Conservation (phyloP, 2,888 invertebrate genomes). For the Palloptera scutellata region DNA sequence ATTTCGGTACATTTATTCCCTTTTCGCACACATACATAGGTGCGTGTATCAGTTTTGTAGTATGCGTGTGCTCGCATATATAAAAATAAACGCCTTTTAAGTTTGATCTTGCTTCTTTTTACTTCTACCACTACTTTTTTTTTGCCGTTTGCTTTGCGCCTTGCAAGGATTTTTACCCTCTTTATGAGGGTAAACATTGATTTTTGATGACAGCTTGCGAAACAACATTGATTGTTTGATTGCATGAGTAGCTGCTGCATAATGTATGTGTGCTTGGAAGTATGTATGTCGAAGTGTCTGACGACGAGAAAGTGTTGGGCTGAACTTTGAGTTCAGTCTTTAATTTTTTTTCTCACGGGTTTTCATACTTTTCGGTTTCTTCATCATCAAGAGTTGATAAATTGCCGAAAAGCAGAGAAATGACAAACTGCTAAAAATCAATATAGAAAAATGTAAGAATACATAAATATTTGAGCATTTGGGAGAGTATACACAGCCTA, state of each 20-base stretch:
- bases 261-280: background rate
- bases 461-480: no score
- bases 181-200: background rate
- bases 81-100: conserved; percentile 9
- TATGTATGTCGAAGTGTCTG: background rate
- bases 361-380: background rate
- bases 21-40: no score
- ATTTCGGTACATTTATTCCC: no score
- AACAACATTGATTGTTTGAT: conserved; percentile 8
- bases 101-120: background rate
- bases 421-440: no score
- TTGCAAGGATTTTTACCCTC: background rate
- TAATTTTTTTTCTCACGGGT: background rate
- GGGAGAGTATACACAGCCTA: no score
- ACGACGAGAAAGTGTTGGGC: no score
- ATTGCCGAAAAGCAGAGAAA: no score
- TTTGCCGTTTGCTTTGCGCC: background rate
- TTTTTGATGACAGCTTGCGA: conserved; percentile 11
- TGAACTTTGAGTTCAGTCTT: background rate
- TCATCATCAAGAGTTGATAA: no score
- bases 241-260: background rate
- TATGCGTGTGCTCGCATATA: conserved; percentile 4
- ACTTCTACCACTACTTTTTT: background rate
- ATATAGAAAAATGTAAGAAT: no score
- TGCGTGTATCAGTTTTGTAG: background rate